Percentiles rank a stretch among this genome's conserved stretches.
Conservation (phyloP, 2,113 vertebrate species). For the Pterocles orientalis region DNA sequence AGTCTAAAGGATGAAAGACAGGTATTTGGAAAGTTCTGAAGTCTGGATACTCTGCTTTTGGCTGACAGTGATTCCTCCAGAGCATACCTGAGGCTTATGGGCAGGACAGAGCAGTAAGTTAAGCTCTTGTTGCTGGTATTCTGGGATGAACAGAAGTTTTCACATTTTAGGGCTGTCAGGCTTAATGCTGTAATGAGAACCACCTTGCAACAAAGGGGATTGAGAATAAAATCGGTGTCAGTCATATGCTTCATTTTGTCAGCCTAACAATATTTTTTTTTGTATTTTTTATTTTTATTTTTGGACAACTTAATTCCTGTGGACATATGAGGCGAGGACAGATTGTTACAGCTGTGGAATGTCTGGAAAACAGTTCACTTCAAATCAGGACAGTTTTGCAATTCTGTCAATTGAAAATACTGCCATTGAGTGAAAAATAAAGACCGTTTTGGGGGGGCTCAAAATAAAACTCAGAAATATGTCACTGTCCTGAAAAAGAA, state of each 20-base stretch:
- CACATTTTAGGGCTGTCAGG: not conserved
- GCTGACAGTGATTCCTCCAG: not conserved
- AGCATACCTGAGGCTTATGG: not conserved
- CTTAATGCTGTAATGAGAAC: not conserved
- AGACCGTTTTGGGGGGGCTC: not conserved
- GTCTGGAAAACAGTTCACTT: not conserved
- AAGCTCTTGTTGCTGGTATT: not conserved
- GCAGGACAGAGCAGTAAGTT: not conserved
- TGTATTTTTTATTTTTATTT: not conserved
- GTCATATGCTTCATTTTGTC: not conserved
- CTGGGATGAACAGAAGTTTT: not conserved
- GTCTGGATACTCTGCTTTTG: not conserved
- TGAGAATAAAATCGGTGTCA: not conserved
- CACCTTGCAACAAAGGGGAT: not conserved
- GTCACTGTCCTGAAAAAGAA: not conserved
- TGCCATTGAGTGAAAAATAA: not conserved
- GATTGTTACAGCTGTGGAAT: not conserved
- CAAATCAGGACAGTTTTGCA: conserved; percentile 2
- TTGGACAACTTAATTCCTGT: not conserved
- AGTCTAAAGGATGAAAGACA: not conserved
- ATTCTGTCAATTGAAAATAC: not conserved
- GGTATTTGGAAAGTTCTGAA: not conserved
- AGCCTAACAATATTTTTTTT: not conserved
- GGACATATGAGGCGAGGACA: not conserved
- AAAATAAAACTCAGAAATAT: not conserved